Evolutionary conservation across 1,140 invertebrate genomes (phyloP), one percentile per base, ranked within the genome.

Genomic region (Bombus ignitus): DNA sequence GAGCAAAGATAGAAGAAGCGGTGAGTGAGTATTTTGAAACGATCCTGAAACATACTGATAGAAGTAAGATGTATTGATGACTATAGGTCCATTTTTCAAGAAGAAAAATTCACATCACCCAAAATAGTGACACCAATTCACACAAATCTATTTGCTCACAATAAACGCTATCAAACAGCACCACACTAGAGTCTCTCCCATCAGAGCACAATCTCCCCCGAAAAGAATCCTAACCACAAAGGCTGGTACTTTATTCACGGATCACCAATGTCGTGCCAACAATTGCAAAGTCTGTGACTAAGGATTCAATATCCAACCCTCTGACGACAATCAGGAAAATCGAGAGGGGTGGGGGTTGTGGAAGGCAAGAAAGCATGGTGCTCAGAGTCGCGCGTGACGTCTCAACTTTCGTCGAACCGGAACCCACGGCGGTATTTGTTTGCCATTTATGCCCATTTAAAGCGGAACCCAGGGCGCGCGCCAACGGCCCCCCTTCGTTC

Each of bases 391-490:
- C 71, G 62, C 77, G 91, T 93, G 92, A 93, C 92, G 88, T 93
- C 92, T 93, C 88, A 92, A 92, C 92, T 90, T 88, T 84, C 89
- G 77, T 87, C 85, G 70, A 88, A 82, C 44, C 84, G 77, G 77
- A 90, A 87, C 90, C 89, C 91, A 91, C 87, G 78, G 73, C n/a
- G 85, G 66, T 88, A 93, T 93, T 92, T 92, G 89, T 93, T 93
- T 92, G 89, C 85, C 88, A 88, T 92, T 92, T 93, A 90, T 68
- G 82, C 85, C 73, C 86, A 89, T 91, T 91, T 91, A 92, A 78
- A 85, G 85, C 85, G 79, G 84, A 91, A 91, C 84, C 86, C 79
- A 66, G 73, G 85, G 47, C 88, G 89, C 85, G 35, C 88, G 89
- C 87, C 76, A 86, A 76, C 78, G 86, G 76, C 82, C 81, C 83